These are phyloP conservation scores for Perodicticus potto DNA, from an alignment of 2,797 vertebrate genomes.

Conservation along the genomic window DNA sequence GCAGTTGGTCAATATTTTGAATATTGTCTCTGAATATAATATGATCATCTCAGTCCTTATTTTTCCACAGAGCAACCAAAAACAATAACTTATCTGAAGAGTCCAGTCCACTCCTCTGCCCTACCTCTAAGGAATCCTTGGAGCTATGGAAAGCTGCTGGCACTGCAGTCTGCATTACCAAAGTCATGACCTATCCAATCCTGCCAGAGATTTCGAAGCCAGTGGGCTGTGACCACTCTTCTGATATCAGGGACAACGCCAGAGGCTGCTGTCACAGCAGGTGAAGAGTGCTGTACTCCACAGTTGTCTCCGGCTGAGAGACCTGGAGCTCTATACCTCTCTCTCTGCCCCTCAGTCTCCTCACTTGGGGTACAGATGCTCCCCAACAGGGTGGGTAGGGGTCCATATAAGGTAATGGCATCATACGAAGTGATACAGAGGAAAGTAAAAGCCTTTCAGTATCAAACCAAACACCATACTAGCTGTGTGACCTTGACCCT, in stretches of 20 bases:
- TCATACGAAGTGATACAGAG: neutral
- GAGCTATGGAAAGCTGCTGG: neutral
- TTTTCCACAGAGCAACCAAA: neutral
- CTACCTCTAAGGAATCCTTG: neutral
- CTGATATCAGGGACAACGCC: neutral
- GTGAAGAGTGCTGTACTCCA: neutral
- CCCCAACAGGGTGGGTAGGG: neutral
- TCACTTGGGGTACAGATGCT: neutral
- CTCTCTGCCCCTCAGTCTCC: neutral
- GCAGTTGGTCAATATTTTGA: neutral
- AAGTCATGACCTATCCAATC: neutral
- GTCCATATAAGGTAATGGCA: neutral
- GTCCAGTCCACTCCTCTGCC: neutral
- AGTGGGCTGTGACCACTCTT: neutral
- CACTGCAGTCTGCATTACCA: neutral
- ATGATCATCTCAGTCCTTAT: neutral
- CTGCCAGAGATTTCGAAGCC: neutral
- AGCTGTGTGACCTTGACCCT: neutral
- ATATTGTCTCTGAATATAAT: neutral
- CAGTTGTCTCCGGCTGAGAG: neutral
- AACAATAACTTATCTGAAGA: neutral
- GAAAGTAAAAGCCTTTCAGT: neutral
- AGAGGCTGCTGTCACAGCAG: neutral
- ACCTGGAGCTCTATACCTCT: neutral
- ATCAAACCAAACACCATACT: neutral